phyloP scores from a whole-genome alignment of 2,888 invertebrate genomes.

The Andrena marginata region DNA sequence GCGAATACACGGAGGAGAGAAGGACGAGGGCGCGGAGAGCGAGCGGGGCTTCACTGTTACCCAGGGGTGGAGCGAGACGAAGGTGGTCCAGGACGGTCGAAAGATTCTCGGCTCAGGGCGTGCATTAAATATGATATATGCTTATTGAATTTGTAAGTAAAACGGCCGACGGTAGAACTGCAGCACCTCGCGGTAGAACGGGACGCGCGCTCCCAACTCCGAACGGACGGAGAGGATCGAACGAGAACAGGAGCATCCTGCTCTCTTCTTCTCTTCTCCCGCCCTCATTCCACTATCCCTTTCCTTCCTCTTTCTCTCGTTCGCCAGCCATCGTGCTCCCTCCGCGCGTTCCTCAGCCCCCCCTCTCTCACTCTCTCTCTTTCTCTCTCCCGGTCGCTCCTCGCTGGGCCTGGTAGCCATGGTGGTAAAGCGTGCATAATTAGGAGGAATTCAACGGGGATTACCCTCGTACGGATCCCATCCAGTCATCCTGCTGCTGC shows the following conservation, averaged over 20 bases:
- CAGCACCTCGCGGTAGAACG: slow-evolving; percentile 68
- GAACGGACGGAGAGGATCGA: slow-evolving; percentile 38
- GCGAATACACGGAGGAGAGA: neutral
- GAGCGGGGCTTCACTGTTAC: neutral
- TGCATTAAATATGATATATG: slow-evolving; percentile 84
- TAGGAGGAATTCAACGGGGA: slow-evolving; percentile 84
- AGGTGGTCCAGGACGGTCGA: slow-evolving; percentile 74
- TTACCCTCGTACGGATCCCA: slow-evolving; percentile 83
- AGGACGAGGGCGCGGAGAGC: slow-evolving; percentile 33
- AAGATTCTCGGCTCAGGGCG: slow-evolving; percentile 77
- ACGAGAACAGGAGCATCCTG: slow-evolving; percentile 33
- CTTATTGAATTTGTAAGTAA: slow-evolving; percentile 84
- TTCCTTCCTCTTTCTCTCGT: slow-evolving; percentile 4
- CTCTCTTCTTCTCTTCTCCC: slow-evolving; percentile 12
- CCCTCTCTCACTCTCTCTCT: slow-evolving; percentile 27
- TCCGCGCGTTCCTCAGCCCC: neutral
- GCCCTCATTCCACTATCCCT: slow-evolving; percentile 5
- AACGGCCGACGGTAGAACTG: slow-evolving; percentile 76
- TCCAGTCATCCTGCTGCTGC: slow-evolving; percentile 81
- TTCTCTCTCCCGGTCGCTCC: slow-evolving; percentile 28
- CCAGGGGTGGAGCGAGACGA: slow-evolving; percentile 48
- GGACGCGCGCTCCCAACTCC: slow-evolving; percentile 15
- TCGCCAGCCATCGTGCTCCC: slow-evolving; percentile 17
- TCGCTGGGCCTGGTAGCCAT: slow-evolving; percentile 72
- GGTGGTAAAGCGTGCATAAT: slow-evolving; percentile 84